Evolutionary conservation across 2,113 vertebrate species (phyloP), one percentile per base, ranked within the genome.

Genomic region (Calonectris borealis): DNA sequence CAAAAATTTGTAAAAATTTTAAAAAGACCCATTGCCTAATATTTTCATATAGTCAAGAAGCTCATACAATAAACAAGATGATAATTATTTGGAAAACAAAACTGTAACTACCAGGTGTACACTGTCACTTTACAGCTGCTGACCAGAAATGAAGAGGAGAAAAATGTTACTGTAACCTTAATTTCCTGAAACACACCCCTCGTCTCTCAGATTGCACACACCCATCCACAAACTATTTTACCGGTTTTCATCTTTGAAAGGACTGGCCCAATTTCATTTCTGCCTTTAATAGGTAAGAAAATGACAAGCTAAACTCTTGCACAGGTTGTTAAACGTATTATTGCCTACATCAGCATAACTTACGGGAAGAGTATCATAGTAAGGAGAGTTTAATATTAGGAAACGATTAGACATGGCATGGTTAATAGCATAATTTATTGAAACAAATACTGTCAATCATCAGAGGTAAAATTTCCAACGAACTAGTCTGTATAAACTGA

Each of bases 361-460:
- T n/a, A 34, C 1, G 18, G 13, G 25, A 10, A 42, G 3, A 46
- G 4, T 10, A 0, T 8, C 61, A 52, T 3, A 78, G 31, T 11
- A 81, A 42, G 15, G 13, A 32, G 49, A 62, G 27, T 55, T 54
- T 66, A 42, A 10, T 38, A 2, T 26, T 52, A 34, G 1, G 24
- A 83, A 88, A 34, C 82, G 48, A 48, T 86, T 42, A 75, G n/a
- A 29, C 6, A 3, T 5, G 20, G n/a, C 11, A 27, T 3, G 2
- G 25, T 51, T 88, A 83, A 54, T 25, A 66, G 54, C 4, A 5
- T 51, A 25, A 16, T 46, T 52, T 42, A 27, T 62, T 55, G 20
- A 73, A 83, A 69, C 2, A 52, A 87, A 17, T 34, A 13, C 13
- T 4, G 0, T 25, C 12, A 10, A 11, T 66, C 34, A 11, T 66